A percentile compares a stretch with the other conserved stretches of the same genome.
phyloP scores from a whole-genome alignment of 2,113 vertebrate genomes.

The Apus apus region DNA sequence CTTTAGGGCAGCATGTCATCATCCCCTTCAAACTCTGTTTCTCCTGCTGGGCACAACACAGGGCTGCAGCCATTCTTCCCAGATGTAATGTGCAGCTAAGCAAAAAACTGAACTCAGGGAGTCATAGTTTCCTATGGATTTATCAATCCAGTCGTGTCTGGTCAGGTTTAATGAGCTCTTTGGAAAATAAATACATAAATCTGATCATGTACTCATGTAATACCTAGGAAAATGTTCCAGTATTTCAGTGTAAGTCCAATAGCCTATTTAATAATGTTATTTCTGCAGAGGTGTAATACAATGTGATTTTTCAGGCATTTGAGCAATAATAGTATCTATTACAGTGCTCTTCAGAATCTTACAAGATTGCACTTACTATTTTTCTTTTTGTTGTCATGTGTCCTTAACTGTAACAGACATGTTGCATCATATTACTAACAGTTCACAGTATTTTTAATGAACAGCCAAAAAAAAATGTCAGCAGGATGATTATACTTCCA shows the following conservation, averaged over 20 bases:
- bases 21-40: background rate
- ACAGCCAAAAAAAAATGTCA: background rate
- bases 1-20: background rate
- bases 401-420: background rate
- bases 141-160: background rate
- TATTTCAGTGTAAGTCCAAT: background rate
- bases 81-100: background rate
- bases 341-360: background rate
- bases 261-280: background rate
- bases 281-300: background rate
- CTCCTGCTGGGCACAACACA: background rate
- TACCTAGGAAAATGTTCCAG: background rate
- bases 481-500: background rate
- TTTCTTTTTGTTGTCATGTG: background rate
- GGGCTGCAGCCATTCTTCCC: background rate
- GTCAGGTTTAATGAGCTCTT: background rate
- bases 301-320: background rate
- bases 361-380: background rate
- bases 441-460: slow-evolving; percentile 24
- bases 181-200: slow-evolving; percentile 10
- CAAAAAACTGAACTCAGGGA: background rate
- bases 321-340: background rate
- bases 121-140: background rate
- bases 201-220: background rate
- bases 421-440: background rate